Evolutionary conservation across 2,888 invertebrate species (phyloP).

Genomic region (Hoplodrina ambigua): DNA sequence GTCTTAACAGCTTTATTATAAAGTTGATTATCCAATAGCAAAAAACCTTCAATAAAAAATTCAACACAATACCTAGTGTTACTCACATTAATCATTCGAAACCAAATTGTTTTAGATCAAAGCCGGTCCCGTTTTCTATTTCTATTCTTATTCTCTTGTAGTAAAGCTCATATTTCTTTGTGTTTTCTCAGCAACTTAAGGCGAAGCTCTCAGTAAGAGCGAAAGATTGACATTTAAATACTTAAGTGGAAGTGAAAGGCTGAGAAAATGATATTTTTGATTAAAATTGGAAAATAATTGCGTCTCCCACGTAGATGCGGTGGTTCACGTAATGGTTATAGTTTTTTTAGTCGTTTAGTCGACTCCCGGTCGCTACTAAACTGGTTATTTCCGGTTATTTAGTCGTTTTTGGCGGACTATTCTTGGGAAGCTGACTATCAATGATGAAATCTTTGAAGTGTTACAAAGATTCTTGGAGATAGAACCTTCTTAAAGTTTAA

Average conservation of each 20-base stretch:
- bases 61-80: slow-evolving; percentile 76
- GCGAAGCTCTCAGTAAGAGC: slow-evolving; percentile 73
- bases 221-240: slow-evolving; percentile 90
- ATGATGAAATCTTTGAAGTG: slow-evolving; percentile 53
- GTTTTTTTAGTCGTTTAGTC: slow-evolving; percentile 81
- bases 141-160: slow-evolving; percentile 56
- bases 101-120: slow-evolving; percentile 86
- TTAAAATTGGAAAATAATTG: slow-evolving; percentile 91
- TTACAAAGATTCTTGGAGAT: slow-evolving; percentile 19
- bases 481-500: not conserved
- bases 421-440: slow-evolving; percentile 60
- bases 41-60: slow-evolving; percentile 62
- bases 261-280: slow-evolving; percentile 88
- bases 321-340: slow-evolving; percentile 80
- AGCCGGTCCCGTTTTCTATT: slow-evolving; percentile 54
- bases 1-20: slow-evolving; percentile 46
- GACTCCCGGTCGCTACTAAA: slow-evolving; percentile 76
- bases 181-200: slow-evolving; percentile 68
- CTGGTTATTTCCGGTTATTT: slow-evolving; percentile 80
- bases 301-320: slow-evolving; percentile 86
- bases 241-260: slow-evolving; percentile 90
- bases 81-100: slow-evolving; percentile 88
- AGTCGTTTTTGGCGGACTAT: slow-evolving; percentile 48
- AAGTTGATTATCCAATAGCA: slow-evolving; percentile 61
- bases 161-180: slow-evolving; percentile 66